Percentiles rank a stretch among this genome's conserved stretches.
Conservation (phyloP, 2,888 invertebrate genomes). For the Nomada fucata region DNA sequence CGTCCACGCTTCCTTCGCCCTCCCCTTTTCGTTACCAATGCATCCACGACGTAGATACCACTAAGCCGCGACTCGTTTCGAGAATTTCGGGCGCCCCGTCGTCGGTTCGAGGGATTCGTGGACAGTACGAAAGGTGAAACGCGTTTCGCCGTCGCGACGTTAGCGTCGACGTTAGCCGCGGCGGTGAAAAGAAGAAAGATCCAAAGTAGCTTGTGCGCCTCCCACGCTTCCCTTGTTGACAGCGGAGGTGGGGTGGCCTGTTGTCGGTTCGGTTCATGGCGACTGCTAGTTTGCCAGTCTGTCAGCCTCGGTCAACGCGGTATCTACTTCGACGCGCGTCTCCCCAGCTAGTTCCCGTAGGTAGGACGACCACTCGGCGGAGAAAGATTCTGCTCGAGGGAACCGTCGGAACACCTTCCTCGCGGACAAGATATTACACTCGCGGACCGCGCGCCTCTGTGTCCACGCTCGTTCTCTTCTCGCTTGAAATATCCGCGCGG, state of each 20-base stretch:
- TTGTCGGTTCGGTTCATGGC: constrained; percentile 77
- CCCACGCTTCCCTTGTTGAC: constrained; percentile 77
- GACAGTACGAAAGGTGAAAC: neutral
- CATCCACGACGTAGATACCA: too few relatives aligned
- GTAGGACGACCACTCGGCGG: neutral
- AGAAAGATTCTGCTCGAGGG: neutral
- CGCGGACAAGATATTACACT: neutral
- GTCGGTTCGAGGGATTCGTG: neutral
- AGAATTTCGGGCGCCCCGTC: too few relatives aligned
- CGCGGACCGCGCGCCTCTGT: too few relatives aligned
- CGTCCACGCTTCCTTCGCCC: too few relatives aligned
- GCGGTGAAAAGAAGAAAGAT: constrained; percentile 56
- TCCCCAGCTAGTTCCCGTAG: neutral
- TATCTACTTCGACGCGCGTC: constrained; percentile 32
- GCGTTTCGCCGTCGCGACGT: neutral
- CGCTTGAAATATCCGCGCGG: neutral
- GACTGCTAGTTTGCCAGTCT: constrained; percentile 75
- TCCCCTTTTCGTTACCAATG: too few relatives aligned
- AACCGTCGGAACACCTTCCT: constrained; percentile 20
- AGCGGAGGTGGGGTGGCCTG: constrained; percentile 74
- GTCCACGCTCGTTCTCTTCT: neutral
- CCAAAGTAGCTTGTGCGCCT: constrained; percentile 78
- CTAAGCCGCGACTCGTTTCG: too few relatives aligned
- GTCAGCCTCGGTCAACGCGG: constrained; percentile 74
- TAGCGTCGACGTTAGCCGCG: constrained; percentile 25